A percentile compares a stretch with the other conserved stretches of the same genome.
phyloP scores from a whole-genome alignment of 1,140 invertebrate species.

The Diorhabda elongata region DNA sequence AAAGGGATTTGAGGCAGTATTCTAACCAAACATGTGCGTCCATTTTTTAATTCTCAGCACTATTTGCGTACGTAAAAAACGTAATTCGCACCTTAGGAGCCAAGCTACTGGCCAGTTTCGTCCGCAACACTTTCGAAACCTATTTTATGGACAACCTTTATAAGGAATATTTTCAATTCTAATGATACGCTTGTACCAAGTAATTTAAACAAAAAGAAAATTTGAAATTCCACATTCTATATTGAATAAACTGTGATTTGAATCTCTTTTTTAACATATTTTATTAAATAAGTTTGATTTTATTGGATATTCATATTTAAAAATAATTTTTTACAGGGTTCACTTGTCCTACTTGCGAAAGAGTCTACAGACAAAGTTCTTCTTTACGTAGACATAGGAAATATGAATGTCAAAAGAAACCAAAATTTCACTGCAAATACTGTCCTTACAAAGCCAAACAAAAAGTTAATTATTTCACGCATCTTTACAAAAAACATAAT shows the following conservation, averaged over 20 bases:
- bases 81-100: too few species aligned
- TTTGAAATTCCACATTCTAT: neutral
- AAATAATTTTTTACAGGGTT: neutral
- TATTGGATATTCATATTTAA: neutral
- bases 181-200: neutral
- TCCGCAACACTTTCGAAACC: too few species aligned
- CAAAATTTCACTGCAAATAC: conserved; percentile 59
- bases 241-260: neutral
- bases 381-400: conserved; percentile 58
- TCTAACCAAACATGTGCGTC: too few species aligned
- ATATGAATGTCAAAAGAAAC: conserved; percentile 65
- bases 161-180: neutral
- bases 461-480: conserved; percentile 24
- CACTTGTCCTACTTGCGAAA: conserved; percentile 41
- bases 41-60: too few species aligned
- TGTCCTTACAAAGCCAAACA: conserved; percentile 42
- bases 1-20: too few species aligned
- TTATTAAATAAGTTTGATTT: neutral
- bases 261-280: neutral
- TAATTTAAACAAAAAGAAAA: conserved; percentile 3
- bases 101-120: too few species aligned
- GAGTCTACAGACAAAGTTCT: conserved; percentile 52
- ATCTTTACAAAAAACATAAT: conserved; percentile 23
- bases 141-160: too few species aligned
- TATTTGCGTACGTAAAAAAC: too few species aligned